Percentiles rank a stretch among this genome's conserved stretches.
Evolutionary conservation across 2,113 vertebrate species (phyloP).

Genomic region (Antechinus flavipes): DNA sequence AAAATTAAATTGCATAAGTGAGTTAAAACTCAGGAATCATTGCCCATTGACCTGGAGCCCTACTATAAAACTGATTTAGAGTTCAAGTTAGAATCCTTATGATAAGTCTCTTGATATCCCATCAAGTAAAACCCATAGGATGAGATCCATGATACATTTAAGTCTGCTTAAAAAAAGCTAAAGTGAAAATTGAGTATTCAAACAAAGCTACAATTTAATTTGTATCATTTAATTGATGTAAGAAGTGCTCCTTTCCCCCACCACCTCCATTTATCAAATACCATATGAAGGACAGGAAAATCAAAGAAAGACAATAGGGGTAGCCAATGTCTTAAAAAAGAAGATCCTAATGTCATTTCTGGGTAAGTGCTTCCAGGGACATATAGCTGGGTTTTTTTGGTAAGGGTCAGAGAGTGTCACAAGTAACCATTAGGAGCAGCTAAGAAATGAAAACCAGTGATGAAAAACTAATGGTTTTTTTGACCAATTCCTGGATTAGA

Average conservation of each 20-base stretch:
- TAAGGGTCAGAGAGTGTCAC: neutral
- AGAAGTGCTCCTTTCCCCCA: neutral
- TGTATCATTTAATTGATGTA: neutral
- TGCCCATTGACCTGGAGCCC: neutral
- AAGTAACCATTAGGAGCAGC: neutral
- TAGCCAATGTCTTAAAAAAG: neutral
- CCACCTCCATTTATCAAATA: neutral
- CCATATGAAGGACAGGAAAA: neutral
- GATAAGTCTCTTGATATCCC: neutral
- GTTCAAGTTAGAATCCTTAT: neutral
- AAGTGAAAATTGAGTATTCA: neutral
- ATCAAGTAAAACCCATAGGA: neutral
- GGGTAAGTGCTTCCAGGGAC: neutral
- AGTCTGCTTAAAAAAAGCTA: neutral
- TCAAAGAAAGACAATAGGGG: neutral
- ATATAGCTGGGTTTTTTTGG: neutral
- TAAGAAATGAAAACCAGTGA: neutral
- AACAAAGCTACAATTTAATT: neutral
- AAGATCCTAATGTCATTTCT: neutral
- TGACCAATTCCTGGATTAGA: neutral
- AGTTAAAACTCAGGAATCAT: neutral
- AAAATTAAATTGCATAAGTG: neutral
- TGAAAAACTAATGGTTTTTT: neutral
- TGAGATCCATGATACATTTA: neutral
- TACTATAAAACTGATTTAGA: neutral